These are phyloP conservation scores for Saimiri boliviensis DNA, from an alignment of 2,113 vertebrate species.

Conservation along the genomic window DNA sequence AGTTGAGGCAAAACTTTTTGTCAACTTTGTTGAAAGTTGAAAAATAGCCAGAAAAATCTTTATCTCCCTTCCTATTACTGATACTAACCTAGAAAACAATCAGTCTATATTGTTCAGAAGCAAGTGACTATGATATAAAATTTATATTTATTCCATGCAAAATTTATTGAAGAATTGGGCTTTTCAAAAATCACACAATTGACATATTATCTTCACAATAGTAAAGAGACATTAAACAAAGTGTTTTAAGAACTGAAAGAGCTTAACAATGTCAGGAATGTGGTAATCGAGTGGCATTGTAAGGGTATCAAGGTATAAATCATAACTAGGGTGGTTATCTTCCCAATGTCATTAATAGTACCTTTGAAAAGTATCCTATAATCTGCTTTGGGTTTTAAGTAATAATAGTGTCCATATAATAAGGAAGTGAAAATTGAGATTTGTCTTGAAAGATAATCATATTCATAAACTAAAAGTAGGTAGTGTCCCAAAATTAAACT, in stretches of 20 bases:
- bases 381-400: neutral
- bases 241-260: neutral
- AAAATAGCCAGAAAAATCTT: neutral
- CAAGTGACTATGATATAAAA: neutral
- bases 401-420: neutral
- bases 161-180: neutral
- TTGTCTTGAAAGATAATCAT: neutral
- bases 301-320: neutral
- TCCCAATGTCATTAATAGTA: neutral
- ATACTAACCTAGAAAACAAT: neutral
- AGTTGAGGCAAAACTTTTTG: neutral
- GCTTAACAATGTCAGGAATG: neutral
- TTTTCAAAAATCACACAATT: neutral
- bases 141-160: neutral
- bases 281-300: neutral
- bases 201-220: neutral
- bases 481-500: too few species aligned
- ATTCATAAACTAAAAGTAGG: too few species aligned
- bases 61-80: neutral
- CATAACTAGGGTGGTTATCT: neutral
- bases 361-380: too few species aligned
- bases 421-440: neutral
- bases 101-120: neutral
- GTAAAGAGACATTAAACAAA: too few species aligned
- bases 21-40: neutral